Conservation (phyloP, 2,888 invertebrate genomes). For the Sminthurides aquaticus region DNA sequence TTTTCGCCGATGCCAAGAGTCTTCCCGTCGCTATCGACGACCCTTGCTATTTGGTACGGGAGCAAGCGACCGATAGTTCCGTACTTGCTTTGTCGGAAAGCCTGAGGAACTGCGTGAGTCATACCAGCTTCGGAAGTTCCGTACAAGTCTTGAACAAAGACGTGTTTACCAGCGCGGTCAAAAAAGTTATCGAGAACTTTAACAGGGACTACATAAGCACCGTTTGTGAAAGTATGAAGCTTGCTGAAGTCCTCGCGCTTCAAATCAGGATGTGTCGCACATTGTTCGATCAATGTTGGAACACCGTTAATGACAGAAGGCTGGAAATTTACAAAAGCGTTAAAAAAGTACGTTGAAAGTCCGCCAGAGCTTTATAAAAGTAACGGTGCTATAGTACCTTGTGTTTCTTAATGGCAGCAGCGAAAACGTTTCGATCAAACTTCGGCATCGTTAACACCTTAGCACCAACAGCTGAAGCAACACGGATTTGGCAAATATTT, state of each 20-base stretch:
- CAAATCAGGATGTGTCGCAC: not conserved
- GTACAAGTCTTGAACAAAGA: not conserved
- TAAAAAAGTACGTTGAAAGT: too few relatives aligned
- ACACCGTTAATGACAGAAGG: not conserved
- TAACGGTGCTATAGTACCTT: not conserved
- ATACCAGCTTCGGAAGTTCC: not conserved
- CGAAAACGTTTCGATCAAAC: not conserved
- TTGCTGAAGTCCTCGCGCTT: not conserved
- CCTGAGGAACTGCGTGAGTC: not conserved
- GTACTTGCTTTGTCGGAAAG: not conserved
- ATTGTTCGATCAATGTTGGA: not conserved
- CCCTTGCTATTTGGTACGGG: not conserved
- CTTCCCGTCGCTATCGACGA: not conserved
- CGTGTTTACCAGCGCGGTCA: not conserved
- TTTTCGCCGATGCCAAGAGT: not conserved
- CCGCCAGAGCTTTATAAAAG: too few relatives aligned
- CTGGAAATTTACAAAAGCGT: too few relatives aligned
- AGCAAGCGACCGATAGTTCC: not conserved
- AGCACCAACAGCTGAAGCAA: not conserved
- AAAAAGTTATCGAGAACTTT: not conserved
- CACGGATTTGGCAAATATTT: not conserved
- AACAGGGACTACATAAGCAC: not conserved
- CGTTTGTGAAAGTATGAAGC: not conserved
- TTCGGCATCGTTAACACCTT: not conserved
- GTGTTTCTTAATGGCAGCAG: not conserved